Evolutionary conservation across 2,797 vertebrate species (phyloP), one percentile per base, ranked within the genome.

Genomic region (Takifugu ocellatus): DNA sequence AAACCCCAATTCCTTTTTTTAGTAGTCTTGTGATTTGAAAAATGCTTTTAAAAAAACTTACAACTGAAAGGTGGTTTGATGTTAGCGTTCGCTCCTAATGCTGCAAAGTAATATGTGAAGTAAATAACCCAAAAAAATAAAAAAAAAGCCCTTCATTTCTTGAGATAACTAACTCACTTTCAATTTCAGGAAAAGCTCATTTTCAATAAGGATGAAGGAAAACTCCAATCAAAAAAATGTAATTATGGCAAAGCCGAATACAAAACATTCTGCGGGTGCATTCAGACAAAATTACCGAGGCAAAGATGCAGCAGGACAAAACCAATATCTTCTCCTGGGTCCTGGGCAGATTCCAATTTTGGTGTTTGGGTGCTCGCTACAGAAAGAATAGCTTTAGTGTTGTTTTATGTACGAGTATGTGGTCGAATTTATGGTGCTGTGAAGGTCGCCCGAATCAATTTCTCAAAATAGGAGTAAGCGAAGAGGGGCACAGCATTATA

Each of bases 401-500:
- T 42, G 33, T 57, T 53, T 77, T 70, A 63, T 59, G 79, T 65
- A 64, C 21, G n/a, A 73, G 63, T 62, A 61, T 15, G 14, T 25
- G 46, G 53, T 59, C 55, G 56, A 68, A 82, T 84, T 79, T 75
- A 86, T 68, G 45, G 56, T 16, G 39, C 63, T 51, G 55, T 66
- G 72, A 84, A 86, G 86, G 82, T 81, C 86, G 68, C 57, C 5
- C 1, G 3, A 77, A 67, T 74, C 77, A 66, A 82, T 88, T 79
- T 58, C 65, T 83, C 75, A 77, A 75, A 53, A 60, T 51, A 51
- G 48, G 68, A 72, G 61, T 71, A 66, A 68, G 59, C 70, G 39
- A 75, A 54, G 75, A 59, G 56, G 57, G 49, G 48, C 58, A 68
- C 74, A 74, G 67, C 65, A 74, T 77, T 58, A 49, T 72, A 56